phyloP scores from a whole-genome alignment of 1,140 invertebrate genomes.

The Dendroctonus valens region DNA sequence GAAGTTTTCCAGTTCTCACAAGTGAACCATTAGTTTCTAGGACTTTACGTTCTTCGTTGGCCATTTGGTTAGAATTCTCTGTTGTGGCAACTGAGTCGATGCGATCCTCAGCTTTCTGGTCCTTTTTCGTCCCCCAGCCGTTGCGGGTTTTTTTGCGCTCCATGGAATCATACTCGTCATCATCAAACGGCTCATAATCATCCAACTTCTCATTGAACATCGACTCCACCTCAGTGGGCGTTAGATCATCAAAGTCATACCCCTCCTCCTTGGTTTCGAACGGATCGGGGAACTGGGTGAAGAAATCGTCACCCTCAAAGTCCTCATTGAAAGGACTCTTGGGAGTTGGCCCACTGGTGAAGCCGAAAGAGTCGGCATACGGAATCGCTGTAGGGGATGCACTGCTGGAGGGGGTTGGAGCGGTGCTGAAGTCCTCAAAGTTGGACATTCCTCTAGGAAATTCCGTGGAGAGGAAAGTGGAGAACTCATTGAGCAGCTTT shows the following conservation, averaged over 20 bases:
- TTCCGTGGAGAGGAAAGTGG: too few relatives aligned
- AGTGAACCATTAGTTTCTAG: neutral
- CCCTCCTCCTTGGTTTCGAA: neutral
- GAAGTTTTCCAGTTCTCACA: neutral
- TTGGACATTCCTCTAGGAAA: too few relatives aligned
- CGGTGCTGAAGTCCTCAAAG: too few relatives aligned
- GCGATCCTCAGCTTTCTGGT: too few relatives aligned
- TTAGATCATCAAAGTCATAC: neutral
- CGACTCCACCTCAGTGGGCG: conserved; percentile 17
- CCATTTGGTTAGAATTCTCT: neutral
- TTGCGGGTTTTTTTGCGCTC: neutral
- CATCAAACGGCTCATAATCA: conserved; percentile 14
- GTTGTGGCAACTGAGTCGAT: too few relatives aligned
- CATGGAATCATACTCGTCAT: conserved; percentile 2
- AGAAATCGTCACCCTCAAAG: too few relatives aligned
- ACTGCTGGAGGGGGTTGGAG: too few relatives aligned
- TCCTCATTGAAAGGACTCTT: too few relatives aligned
- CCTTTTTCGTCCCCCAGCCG: neutral
- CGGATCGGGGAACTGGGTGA: neutral
- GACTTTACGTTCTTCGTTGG: neutral
- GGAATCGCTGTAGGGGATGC: too few relatives aligned
- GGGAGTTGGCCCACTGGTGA: too few relatives aligned
- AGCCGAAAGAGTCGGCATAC: too few relatives aligned
- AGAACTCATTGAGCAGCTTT: too few relatives aligned
- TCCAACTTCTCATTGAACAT: conserved; percentile 20